Conservation (phyloP, 2,888 invertebrate genomes). For the Tetramorium bicarinatum region DNA sequence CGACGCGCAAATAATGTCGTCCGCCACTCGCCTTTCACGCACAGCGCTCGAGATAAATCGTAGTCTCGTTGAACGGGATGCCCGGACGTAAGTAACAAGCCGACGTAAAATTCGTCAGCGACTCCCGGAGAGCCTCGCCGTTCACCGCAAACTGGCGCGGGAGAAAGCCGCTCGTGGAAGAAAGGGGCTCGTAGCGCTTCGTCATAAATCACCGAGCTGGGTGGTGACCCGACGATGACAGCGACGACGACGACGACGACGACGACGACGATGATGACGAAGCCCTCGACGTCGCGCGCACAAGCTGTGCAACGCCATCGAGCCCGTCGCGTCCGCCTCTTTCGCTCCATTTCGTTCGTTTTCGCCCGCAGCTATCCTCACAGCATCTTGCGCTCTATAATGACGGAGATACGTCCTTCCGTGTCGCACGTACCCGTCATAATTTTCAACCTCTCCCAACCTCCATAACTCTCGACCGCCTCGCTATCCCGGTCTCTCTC, state of each 20-base stretch:
- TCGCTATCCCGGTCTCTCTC: slow-evolving; percentile 27
- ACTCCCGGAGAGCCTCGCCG: not conserved
- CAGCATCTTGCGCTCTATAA: slow-evolving; percentile 36
- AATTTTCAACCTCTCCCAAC: slow-evolving; percentile 62
- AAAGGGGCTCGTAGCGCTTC: slow-evolving; percentile 35
- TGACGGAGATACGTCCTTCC: slow-evolving; percentile 53
- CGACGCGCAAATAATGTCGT: slow-evolving; percentile 45
- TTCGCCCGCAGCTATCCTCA: slow-evolving; percentile 47
- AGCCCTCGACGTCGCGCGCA: slow-evolving; percentile 64
- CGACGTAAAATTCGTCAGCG: slow-evolving; percentile 57
- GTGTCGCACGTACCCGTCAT: slow-evolving; percentile 62
- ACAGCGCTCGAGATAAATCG: slow-evolving; percentile 51
- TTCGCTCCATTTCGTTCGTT: slow-evolving; percentile 56
- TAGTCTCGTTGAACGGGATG: slow-evolving; percentile 46
- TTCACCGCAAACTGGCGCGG: slow-evolving; percentile 31
- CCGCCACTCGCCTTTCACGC: slow-evolving; percentile 22
- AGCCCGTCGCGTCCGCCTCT: slow-evolving; percentile 49
- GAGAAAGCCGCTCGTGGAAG: slow-evolving; percentile 25
- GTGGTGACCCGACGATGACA: slow-evolving; percentile 27
- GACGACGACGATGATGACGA: slow-evolving; percentile 44
- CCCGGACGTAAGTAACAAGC: slow-evolving; percentile 52
- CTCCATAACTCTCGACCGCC: slow-evolving; percentile 59
- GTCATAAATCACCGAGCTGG: slow-evolving; percentile 66
- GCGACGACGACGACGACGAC: slow-evolving; percentile 35
- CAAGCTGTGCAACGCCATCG: slow-evolving; percentile 57